These are phyloP conservation scores for Danio albolineatus DNA, from an alignment of 2,797 vertebrate genomes.

Conservation along the genomic window DNA sequence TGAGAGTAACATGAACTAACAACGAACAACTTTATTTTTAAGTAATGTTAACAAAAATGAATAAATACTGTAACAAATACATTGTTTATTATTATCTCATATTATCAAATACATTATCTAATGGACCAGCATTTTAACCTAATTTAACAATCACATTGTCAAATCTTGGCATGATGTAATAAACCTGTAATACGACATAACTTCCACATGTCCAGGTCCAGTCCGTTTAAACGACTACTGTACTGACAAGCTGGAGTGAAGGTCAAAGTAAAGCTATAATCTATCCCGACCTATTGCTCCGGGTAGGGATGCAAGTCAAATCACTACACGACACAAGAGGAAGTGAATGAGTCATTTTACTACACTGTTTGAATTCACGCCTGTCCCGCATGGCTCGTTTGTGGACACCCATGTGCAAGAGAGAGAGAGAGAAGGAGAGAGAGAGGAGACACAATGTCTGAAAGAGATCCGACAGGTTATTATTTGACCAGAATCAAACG, in stretches of 20 bases:
- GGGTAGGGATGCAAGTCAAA: slow-evolving; percentile 45
- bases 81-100: no score
- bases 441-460: neutral
- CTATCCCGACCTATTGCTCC: slow-evolving; percentile 23
- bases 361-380: slow-evolving; percentile 45
- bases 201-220: neutral
- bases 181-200: neutral
- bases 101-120: no score
- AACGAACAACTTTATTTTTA: no score
- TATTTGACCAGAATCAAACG: neutral
- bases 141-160: neutral
- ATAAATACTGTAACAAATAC: no score
- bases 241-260: slow-evolving; percentile 8
- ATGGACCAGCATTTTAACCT: no score
- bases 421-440: neutral
- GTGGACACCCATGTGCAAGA: slow-evolving; percentile 18
- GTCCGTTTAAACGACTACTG: neutral
- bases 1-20: no score
- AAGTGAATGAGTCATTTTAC: slow-evolving; percentile 53
- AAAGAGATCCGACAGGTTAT: neutral
- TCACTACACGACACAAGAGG: slow-evolving; percentile 44
- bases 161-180: neutral
- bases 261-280: slow-evolving; percentile 30
- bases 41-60: no score
- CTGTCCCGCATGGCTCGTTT: slow-evolving; percentile 33